Evolutionary conservation across 2,888 invertebrate genomes (phyloP).

Genomic region (Thysanoteuthis rhombus): DNA sequence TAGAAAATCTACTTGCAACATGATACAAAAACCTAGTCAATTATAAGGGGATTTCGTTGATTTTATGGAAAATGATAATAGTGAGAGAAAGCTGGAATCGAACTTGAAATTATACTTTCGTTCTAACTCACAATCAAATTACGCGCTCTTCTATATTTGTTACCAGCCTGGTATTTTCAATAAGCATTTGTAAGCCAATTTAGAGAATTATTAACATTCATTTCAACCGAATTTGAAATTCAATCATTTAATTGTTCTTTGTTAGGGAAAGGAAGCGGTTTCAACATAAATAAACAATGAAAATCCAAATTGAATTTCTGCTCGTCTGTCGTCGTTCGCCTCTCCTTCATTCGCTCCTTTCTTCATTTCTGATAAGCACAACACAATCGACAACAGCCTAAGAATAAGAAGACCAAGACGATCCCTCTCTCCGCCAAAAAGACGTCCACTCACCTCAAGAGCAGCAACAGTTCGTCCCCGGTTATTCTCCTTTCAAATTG

Average conservation of each 20-base stretch:
- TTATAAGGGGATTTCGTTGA: neutral
- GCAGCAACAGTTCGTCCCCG: slow-evolving; percentile 12
- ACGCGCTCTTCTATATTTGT: neutral
- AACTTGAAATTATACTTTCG: neutral
- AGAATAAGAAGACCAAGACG: neutral
- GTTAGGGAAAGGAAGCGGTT: neutral
- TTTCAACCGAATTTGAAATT: neutral
- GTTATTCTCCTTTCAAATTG: neutral
- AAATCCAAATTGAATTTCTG: neutral
- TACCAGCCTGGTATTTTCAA: neutral
- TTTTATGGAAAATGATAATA: neutral
- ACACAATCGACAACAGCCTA: neutral
- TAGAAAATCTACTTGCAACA: no score
- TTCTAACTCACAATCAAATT: neutral
- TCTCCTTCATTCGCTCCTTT: neutral
- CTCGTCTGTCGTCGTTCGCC: neutral
- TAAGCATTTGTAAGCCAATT: neutral
- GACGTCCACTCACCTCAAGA: neutral
- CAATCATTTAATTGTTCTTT: neutral
- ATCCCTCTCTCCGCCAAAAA: neutral
- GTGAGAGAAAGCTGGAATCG: neutral
- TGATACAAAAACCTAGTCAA: neutral
- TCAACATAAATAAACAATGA: neutral
- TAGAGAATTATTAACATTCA: neutral
- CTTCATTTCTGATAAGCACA: neutral